A percentile compares a stretch with the other conserved stretches of the same genome.
phyloP scores from a whole-genome alignment of 2,113 vertebrate species.

The Engraulis encrasicolus region DNA sequence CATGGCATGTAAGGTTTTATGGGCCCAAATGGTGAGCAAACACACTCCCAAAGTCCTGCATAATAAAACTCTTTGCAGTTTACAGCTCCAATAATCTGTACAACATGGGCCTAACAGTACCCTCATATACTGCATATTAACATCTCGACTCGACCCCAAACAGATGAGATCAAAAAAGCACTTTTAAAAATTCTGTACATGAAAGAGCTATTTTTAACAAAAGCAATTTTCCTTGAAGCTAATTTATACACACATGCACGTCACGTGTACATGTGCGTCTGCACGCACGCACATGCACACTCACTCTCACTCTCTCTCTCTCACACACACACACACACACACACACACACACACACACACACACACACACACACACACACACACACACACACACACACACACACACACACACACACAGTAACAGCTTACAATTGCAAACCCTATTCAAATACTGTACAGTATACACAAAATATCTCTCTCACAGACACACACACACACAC shows the following conservation, averaged over 20 bases:
- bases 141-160: background rate
- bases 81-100: background rate
- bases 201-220: background rate
- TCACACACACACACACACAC: too few species aligned
- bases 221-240: background rate
- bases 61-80: background rate
- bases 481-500: conserved; percentile 1
- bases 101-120: background rate
- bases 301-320: conserved; percentile 33
- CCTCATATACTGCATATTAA: background rate
- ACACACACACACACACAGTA: background rate
- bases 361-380: background rate
- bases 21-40: background rate
- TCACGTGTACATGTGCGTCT: too few species aligned
- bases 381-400: background rate
- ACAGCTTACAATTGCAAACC: too few species aligned
- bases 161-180: background rate
- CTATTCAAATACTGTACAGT: background rate
- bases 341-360: background rate
- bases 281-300: conserved; percentile 39
- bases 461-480: background rate
- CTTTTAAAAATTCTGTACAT: conserved; percentile 4
- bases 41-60: background rate
- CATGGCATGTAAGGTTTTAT: background rate
- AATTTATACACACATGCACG: conserved; percentile 30